These are phyloP conservation scores for Colostygia pectinataria DNA, from an alignment of 2,888 invertebrate species.

Conservation along the genomic window DNA sequence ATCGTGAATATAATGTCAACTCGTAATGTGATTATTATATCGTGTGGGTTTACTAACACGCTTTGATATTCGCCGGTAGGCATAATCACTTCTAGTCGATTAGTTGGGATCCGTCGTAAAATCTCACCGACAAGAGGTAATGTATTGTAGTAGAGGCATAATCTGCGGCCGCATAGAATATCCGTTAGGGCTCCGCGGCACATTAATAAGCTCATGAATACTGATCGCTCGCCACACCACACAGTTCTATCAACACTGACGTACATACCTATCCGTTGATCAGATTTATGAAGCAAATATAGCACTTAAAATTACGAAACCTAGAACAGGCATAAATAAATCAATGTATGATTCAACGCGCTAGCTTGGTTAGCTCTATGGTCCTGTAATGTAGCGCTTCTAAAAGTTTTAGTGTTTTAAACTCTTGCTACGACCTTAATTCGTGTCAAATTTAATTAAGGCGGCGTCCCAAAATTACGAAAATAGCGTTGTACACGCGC, in stretches of 20 bases:
- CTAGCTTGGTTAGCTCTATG: background rate
- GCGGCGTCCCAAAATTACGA: too few species aligned
- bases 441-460: too few species aligned
- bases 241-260: conserved; percentile 39
- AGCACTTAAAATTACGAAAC: conserved; percentile 18
- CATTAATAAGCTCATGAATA: conserved; percentile 78
- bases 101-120: conserved; percentile 51
- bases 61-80: conserved; percentile 45
- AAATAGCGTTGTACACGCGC: too few species aligned
- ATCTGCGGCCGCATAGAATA: conserved; percentile 53
- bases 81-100: conserved; percentile 73
- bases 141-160: conserved; percentile 50
- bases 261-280: conserved; percentile 24
- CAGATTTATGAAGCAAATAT: conserved; percentile 24
- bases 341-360: conserved; percentile 15
- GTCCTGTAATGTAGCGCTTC: too few species aligned
- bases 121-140: conserved; percentile 21
- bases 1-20: conserved; percentile 25
- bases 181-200: conserved; percentile 46
- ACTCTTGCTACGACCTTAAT: too few species aligned
- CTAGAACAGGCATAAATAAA: conserved; percentile 10
- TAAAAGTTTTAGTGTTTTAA: too few species aligned
- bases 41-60: conserved; percentile 57
- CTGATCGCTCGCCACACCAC: conserved; percentile 50
- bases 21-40: conserved; percentile 31